Percentiles rank a stretch among this genome's conserved stretches.
These are phyloP conservation scores for Pavo muticus DNA, from an alignment of 2,113 vertebrate genomes.

Conservation along the genomic window DNA sequence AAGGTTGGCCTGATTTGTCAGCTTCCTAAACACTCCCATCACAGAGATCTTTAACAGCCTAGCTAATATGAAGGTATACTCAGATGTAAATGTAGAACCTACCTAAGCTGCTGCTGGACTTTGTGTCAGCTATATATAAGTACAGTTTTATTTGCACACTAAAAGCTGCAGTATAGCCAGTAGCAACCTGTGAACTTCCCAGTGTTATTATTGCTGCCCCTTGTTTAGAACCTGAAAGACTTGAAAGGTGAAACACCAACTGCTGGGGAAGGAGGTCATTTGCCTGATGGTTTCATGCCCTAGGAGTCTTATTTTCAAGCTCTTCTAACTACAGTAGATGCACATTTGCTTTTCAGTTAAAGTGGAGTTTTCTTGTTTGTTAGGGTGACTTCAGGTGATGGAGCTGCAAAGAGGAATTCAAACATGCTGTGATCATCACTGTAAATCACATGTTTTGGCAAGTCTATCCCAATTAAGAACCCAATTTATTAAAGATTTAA, in stretches of 20 bases:
- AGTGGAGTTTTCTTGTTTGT: background rate
- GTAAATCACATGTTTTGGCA: background rate
- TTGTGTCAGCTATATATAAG: background rate
- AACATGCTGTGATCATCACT: background rate
- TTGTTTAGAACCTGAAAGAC: background rate
- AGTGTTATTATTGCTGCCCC: background rate
- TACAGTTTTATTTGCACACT: background rate
- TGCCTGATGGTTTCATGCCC: background rate
- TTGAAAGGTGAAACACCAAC: constrained; percentile 19
- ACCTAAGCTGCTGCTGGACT: background rate
- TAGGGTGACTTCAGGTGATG: background rate
- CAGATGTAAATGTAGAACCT: background rate
- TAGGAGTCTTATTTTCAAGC: background rate
- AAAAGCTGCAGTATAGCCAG: background rate
- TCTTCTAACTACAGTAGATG: background rate
- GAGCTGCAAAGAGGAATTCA: background rate
- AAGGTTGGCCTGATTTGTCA: background rate
- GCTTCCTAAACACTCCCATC: background rate
- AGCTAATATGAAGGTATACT: background rate
- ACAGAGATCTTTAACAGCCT: background rate
- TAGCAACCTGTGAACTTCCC: background rate
- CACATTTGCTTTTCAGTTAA: background rate
- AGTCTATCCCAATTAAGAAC: background rate
- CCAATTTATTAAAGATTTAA: background rate
- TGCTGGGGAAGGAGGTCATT: background rate